Evolutionary conservation across 2,113 vertebrate genomes (phyloP), one percentile per base, ranked within the genome.

Genomic region (Hiodon tergisus): DNA sequence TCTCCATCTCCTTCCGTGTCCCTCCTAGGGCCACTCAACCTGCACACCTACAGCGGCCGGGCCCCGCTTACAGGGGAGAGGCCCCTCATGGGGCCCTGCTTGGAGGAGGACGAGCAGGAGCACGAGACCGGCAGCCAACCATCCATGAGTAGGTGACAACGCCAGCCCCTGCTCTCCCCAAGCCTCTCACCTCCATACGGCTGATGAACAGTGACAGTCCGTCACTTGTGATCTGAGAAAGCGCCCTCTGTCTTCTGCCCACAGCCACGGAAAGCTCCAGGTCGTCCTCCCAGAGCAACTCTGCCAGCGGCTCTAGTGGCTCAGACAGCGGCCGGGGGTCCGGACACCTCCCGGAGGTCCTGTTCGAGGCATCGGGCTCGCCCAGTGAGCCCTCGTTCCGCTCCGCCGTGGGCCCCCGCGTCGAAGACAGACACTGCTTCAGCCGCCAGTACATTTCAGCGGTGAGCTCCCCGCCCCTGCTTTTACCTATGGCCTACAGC

Each of bases 211-310:
- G 46, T 60, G 53, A 57, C 53, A 5, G 47, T 55, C 5, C 17
- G 17, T 14, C 57, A 16, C 62, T 5, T 59, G 73, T 66, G 6
- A 31, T 31, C 31, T 31, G 31, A 31, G 31, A 31, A 2, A 31
- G 31, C 31, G 31, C 31, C 31, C 31, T 31, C 31, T 31, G 31
- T 31, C 31, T 73, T 51, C 11, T 71, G 1, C 78, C 65, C 76
- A 69, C 85, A 98, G 96, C 95, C 65, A 96, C 96, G 3, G 96
- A 98, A 83, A 97, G 95, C 80, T 98, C 97, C 0, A 95, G 93
- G 17, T 96, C 95, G 0, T 93, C 92, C 0, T 98, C 94, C 0
- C 96, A 93, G 52, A 94, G 94, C 85, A 90, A 92, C 73, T 94
- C 93, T 0, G 92, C 86, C 54, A 93, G 94, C 0, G 94, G 94